Base-by-base conservation (phyloP, 37 sponge, comb jelly and placozoan species). In the Ianthella basta region DNA sequence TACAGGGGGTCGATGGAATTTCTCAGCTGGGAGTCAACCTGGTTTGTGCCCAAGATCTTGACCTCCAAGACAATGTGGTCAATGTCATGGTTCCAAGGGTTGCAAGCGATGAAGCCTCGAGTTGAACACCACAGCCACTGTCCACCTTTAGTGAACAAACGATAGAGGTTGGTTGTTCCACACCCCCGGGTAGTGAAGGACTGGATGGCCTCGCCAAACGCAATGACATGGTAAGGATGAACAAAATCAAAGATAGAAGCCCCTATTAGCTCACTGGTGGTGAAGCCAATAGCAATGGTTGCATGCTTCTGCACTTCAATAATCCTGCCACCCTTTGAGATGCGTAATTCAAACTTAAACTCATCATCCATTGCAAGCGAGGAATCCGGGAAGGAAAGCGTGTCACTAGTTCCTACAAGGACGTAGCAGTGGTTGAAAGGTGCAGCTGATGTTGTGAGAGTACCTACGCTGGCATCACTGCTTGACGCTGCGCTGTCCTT, bases 1-100 rank as follows among this genome's bases (percentile, higher is more conserved):
- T 55, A 24, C 33, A 56, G 77, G n/a, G 16, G 55, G 40, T 80
- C 63, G 12, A 60, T 60, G 39, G 39, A 82, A 60, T 85, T 85
- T 33, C 89, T 82, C 50, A 83, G 79, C 74, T 92, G 83, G 14
- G 90, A 84, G 0, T 83, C 40, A 16, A 92, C 87, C 24, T 92
- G 87, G 53, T 92, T 89, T 19, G 80, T 84, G 21, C 93, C 93
- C 0, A 92, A 82, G 1, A 89, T 66, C 50, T 84, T 72, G 40
- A 38, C 84, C 19, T 83, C 32, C 24, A 92, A 59, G 4, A 92
- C 81, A 21, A 92, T 80, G 53, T 92, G 93, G 53, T 92, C 93
- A 6, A 82, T 84, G 60, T 89, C 89, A 65, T 92, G 84, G 80
- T 86, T 92, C 93, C 93, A 92, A 0, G 93, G 93, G 64, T 92